Conservation (phyloP, 2,797 vertebrate species). For the Pseudotriccus pelzelni region DNA sequence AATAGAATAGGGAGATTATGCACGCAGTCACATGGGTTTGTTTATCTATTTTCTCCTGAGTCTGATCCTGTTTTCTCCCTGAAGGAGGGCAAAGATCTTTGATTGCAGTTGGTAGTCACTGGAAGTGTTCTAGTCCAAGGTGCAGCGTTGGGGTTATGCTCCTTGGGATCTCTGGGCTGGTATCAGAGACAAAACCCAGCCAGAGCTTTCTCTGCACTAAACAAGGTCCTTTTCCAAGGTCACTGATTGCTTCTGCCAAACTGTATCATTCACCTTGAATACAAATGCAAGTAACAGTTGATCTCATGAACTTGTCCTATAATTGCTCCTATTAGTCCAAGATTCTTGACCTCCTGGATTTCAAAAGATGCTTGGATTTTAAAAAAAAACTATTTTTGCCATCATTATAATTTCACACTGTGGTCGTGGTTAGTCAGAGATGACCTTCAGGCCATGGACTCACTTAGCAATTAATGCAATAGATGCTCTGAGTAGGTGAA, state of each 20-base stretch:
- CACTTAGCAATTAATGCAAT: background rate
- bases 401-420: background rate
- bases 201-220: background rate
- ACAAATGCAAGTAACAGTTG: background rate
- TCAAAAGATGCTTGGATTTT: background rate
- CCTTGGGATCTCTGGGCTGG: background rate
- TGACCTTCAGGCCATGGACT: background rate
- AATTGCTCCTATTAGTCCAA: background rate
- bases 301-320: background rate
- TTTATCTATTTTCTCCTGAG: background rate
- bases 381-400: background rate
- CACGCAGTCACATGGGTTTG: background rate
- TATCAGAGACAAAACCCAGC: background rate
- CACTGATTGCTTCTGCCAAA: background rate
- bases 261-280: background rate
- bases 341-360: background rate
- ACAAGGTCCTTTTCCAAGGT: background rate
- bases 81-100: background rate
- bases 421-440: background rate
- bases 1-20: background rate
- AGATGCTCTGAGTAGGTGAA: background rate
- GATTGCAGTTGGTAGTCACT: background rate
- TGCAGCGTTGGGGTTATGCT: background rate
- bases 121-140: background rate
- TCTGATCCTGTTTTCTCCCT: background rate